A percentile compares a stretch with the other conserved stretches of the same genome.
Evolutionary conservation across 92 coral and sea anemone genomes (phyloP).

Genomic region (Ricordea florida): DNA sequence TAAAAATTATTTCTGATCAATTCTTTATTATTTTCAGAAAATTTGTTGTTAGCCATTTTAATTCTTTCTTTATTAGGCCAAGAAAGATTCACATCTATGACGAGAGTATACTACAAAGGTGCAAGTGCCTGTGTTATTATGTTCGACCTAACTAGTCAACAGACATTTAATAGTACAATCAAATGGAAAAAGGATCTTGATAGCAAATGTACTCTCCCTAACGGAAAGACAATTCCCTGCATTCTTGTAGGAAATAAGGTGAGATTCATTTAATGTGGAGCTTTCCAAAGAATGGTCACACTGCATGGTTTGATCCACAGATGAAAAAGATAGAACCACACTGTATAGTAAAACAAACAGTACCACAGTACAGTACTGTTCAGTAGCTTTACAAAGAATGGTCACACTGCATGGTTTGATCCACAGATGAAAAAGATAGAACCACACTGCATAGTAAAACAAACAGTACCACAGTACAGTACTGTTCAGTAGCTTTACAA

Average conservation of each 20-base stretch:
- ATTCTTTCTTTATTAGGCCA: slow-evolving; percentile 64
- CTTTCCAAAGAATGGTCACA: too few relatives aligned
- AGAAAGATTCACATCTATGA: slow-evolving; percentile 93
- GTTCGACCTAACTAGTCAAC: slow-evolving; percentile 95
- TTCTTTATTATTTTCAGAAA: background rate
- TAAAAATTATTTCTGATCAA: background rate
- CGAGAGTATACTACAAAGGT: slow-evolving; percentile 93
- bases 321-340: too few relatives aligned
- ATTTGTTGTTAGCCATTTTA: background rate
- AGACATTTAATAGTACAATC: slow-evolving; percentile 83
- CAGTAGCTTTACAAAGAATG: too few relatives aligned
- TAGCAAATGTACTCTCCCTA: slow-evolving; percentile 76
- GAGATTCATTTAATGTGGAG: background rate
- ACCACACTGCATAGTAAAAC: too few relatives aligned
- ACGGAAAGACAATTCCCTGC: slow-evolving; percentile 89
- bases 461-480: too few relatives aligned
- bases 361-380: too few relatives aligned
- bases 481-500: too few relatives aligned
- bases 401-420: too few relatives aligned
- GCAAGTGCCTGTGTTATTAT: slow-evolving; percentile 95
- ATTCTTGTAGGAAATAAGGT: slow-evolving; percentile 92
- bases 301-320: too few relatives aligned
- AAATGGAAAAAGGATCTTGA: slow-evolving; percentile 96
- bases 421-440: too few relatives aligned
- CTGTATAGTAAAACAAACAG: too few relatives aligned